Evolutionary conservation across 2,113 vertebrate genomes (phyloP), one percentile per base, ranked within the genome.

Genomic region (Progne subis): DNA sequence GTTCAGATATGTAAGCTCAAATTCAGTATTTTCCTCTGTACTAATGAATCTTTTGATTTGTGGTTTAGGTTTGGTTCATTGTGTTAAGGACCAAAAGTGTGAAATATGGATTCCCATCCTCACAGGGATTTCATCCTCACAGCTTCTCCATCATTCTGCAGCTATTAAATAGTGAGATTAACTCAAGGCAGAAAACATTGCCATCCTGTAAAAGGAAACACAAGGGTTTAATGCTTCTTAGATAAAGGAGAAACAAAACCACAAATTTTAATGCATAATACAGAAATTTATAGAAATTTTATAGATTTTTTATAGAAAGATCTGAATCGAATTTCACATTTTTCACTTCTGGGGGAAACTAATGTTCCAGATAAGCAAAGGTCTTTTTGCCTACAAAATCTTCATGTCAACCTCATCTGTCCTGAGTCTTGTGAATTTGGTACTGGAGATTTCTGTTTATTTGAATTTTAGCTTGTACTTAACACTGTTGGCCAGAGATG

Each of bases 401-500:
- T 87, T 83, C 64, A 31, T 20, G 32, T 83, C 74, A 77, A n/a
- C 26, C 87, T 96, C 55, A 52, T 79, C 24, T 92, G 18, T 93
- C 28, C 25, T 5, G 34, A 86, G 23, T 80, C 39, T 29, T 86
- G 24, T 74, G 55, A 80, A 77, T 92, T 74, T 76, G 44, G 14
- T 78, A 34, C 9, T 56, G 14, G 8, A 8, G 11, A 44, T 70
- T 86, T 80, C 44, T 63, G 16, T 78, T 60, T 74, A 64, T 86
- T 84, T 83, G 44, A 77, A 81, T 80, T 90, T 74, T 70, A 78
- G 52, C 81, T 91, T 97, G 96, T 85, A 94, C 81, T 96, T 94
- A 80, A 74, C 55, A 72, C 50, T 67, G 21, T 64, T 94, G 95
- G 60, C 95, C 95, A 97, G 96, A 96, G 96, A 80, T 95, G 96